Conservation (phyloP, 2,797 vertebrate genomes). For the Balearica regulorum region DNA sequence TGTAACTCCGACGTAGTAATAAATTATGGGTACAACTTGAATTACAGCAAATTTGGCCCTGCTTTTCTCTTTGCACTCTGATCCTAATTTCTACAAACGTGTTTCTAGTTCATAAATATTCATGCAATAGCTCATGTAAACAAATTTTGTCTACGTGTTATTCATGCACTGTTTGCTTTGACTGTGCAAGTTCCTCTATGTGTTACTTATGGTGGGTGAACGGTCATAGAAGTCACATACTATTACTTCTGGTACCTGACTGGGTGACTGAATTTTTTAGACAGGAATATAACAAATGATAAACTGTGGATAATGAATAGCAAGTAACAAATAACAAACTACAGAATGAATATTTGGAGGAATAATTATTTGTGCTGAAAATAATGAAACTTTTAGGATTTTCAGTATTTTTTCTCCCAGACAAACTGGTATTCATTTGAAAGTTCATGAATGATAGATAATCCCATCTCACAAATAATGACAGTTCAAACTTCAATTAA, state of each 20-base stretch:
- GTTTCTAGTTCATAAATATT: conserved; percentile 40
- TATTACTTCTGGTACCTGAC: conserved; percentile 12
- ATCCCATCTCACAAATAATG: conserved; percentile 49
- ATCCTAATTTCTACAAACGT: conserved; percentile 10
- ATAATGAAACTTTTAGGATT: conserved; percentile 25
- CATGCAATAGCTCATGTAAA: conserved; percentile 7
- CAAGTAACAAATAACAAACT: background rate
- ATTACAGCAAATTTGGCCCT: background rate
- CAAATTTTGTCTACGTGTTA: conserved; percentile 10
- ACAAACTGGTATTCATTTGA: conserved; percentile 5
- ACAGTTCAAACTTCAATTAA: conserved; percentile 55
- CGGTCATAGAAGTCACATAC: conserved; percentile 6
- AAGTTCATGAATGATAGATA: conserved; percentile 61
- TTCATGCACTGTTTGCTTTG: conserved; percentile 36
- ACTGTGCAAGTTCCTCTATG: background rate
- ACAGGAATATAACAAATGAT: background rate
- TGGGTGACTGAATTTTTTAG: background rate
- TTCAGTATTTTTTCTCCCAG: background rate
- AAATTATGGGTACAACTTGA: background rate
- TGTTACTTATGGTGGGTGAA: conserved; percentile 26
- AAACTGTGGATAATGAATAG: background rate
- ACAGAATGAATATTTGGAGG: background rate
- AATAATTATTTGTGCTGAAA: conserved; percentile 44
- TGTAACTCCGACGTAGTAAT: background rate
- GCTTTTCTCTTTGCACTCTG: background rate